Percentiles rank a stretch among this genome's conserved stretches.
Conservation (phyloP, 2,797 vertebrate genomes). For the Eidolon dupreanum region DNA sequence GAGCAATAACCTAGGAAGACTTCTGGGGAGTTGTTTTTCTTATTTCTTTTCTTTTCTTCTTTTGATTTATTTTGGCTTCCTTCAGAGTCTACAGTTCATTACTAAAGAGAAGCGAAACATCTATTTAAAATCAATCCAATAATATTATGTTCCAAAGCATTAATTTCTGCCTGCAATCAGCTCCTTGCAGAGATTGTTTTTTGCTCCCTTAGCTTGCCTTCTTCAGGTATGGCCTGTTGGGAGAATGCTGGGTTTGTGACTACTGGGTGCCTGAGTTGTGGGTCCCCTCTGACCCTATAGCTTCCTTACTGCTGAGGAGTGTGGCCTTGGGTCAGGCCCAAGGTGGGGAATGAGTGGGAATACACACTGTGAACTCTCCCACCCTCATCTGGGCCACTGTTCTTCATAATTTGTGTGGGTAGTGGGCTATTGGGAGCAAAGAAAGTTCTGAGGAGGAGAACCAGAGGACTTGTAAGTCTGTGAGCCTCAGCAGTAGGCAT, state of each 20-base stretch:
- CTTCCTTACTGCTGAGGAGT: not conserved
- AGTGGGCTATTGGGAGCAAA: not conserved
- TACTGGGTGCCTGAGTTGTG: not conserved
- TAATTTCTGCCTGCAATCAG: constrained; percentile 53
- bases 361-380: not conserved
- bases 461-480: not conserved
- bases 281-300: not conserved
- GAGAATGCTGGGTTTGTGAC: not conserved
- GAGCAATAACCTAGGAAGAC: constrained; percentile 77
- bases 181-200: not conserved
- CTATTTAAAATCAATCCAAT: constrained; percentile 83
- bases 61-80: constrained; percentile 73
- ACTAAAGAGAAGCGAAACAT: constrained; percentile 77
- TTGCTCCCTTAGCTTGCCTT: not conserved
- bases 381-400: not conserved
- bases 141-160: constrained; percentile 75
- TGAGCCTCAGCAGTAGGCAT: constrained; percentile 13
- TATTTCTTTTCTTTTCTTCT: constrained; percentile 27
- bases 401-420: not conserved
- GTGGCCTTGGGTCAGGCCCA: not conserved
- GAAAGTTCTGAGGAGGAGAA: not conserved
- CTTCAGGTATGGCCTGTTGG: not conserved
- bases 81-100: constrained; percentile 72
- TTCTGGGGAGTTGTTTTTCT: constrained; percentile 54
- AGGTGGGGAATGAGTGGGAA: not conserved